These are phyloP conservation scores for Protophormia terraenovae DNA, from an alignment of 2,888 invertebrate genomes.

Conservation along the genomic window DNA sequence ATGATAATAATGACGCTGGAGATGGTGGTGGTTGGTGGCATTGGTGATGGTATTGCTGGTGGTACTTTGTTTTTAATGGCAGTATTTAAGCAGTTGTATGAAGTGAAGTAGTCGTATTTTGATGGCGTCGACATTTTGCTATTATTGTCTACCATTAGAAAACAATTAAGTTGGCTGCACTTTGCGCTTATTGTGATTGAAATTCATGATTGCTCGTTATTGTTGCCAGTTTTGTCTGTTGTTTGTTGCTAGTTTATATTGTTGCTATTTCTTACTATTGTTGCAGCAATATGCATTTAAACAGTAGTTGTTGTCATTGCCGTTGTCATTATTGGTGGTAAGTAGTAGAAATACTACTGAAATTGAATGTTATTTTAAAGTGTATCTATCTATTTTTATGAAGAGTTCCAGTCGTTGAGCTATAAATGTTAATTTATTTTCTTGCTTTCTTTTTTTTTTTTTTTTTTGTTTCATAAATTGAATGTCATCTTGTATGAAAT, in stretches of 20 bases:
- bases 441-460: not conserved
- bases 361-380: constrained; percentile 32
- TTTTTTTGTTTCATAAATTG: not conserved
- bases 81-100: constrained; percentile 29
- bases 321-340: not conserved
- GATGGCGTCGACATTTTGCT: constrained; percentile 66
- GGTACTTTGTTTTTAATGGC: constrained; percentile 13
- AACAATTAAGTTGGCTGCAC: constrained; percentile 70
- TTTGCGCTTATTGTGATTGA: constrained; percentile 67
- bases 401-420: constrained; percentile 9
- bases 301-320: constrained; percentile 29
- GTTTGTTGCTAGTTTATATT: constrained; percentile 1
- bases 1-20: not conserved
- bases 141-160: constrained; percentile 68
- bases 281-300: constrained; percentile 20
- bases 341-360: too few relatives aligned
- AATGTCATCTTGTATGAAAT: not conserved
- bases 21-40: not conserved
- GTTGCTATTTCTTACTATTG: not conserved
- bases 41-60: too few relatives aligned
- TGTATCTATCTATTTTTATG: constrained; percentile 34
- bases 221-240: constrained; percentile 19
- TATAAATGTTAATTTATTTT: constrained; percentile 32
- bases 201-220: constrained; percentile 62
- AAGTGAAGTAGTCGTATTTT: constrained; percentile 51